Evolutionary conservation across 2,888 invertebrate species (phyloP).

Genomic region (Eristalis tenax): DNA sequence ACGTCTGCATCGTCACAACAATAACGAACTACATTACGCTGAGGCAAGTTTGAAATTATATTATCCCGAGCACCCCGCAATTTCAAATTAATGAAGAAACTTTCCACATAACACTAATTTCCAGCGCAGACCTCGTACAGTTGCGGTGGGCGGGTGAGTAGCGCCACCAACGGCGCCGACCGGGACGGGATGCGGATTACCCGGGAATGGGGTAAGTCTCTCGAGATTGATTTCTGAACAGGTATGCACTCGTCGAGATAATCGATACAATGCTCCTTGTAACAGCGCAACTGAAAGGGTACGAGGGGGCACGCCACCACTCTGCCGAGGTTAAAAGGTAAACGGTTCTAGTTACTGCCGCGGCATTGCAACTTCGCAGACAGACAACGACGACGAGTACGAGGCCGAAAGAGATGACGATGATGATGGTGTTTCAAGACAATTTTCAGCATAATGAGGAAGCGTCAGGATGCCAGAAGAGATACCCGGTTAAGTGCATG

Average conservation of each 20-base stretch:
- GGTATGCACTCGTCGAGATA: constrained; percentile 38
- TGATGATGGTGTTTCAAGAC: neutral
- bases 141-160: neutral
- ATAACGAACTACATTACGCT: constrained; percentile 52
- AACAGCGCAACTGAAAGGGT: constrained; percentile 8
- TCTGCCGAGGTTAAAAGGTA: constrained; percentile 21
- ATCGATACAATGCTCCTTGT: constrained; percentile 53
- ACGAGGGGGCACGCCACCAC: constrained; percentile 13
- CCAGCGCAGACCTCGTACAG: constrained; percentile 45
- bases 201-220: constrained; percentile 1
- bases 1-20: constrained; percentile 43
- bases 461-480: neutral
- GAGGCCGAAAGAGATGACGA: neutral
- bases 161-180: neutral
- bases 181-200: neutral
- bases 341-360: constrained; percentile 11
- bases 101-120: constrained; percentile 69
- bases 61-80: constrained; percentile 57
- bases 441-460: constrained; percentile 36
- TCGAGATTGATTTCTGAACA: constrained; percentile 48
- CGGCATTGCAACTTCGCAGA: constrained; percentile 10
- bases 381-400: neutral
- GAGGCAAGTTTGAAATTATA: constrained; percentile 53
- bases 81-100: constrained; percentile 69
- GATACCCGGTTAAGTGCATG: neutral